Conservation (phyloP, 2,113 vertebrate species). For the Rhegmatorhina hoffmannsi region DNA sequence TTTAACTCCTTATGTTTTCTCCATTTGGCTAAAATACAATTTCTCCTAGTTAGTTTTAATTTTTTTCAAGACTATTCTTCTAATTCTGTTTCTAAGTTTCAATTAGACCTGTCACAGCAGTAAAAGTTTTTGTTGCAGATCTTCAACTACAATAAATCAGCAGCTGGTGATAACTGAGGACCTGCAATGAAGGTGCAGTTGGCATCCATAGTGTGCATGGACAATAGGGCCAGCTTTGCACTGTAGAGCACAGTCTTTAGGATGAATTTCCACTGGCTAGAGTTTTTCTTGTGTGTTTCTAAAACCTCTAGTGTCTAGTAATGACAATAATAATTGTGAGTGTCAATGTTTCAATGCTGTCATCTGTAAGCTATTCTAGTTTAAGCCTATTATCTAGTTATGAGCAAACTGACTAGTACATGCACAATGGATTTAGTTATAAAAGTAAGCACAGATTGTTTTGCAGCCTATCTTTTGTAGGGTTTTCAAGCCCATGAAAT, state of each 20-base stretch:
- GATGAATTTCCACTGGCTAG: not conserved
- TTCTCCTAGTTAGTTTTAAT: not conserved
- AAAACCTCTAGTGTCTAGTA: not conserved
- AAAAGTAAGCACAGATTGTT: not conserved
- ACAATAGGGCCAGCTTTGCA: not conserved
- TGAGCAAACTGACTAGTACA: not conserved
- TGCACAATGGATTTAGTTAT: not conserved
- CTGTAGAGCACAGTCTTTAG: not conserved
- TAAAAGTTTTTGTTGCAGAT: not conserved
- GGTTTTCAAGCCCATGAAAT: not conserved
- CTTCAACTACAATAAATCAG: not conserved
- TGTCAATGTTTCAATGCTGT: not conserved
- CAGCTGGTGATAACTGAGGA: fast-evolving
- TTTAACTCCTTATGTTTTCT: not conserved
- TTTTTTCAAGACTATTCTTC: not conserved
- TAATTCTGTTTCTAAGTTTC: not conserved
- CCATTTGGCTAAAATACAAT: not conserved
- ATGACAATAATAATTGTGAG: not conserved
- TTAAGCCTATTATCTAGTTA: not conserved
- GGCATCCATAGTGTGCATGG: fast-evolving
- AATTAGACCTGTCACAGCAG: not conserved
- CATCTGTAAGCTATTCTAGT: not conserved
- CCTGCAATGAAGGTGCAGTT: not conserved
- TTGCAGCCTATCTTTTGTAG: not conserved
- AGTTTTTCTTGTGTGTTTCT: not conserved